Evolutionary conservation across 2,113 vertebrate genomes (phyloP), one percentile per base, ranked within the genome.

Genomic region (Jaculus jaculus): DNA sequence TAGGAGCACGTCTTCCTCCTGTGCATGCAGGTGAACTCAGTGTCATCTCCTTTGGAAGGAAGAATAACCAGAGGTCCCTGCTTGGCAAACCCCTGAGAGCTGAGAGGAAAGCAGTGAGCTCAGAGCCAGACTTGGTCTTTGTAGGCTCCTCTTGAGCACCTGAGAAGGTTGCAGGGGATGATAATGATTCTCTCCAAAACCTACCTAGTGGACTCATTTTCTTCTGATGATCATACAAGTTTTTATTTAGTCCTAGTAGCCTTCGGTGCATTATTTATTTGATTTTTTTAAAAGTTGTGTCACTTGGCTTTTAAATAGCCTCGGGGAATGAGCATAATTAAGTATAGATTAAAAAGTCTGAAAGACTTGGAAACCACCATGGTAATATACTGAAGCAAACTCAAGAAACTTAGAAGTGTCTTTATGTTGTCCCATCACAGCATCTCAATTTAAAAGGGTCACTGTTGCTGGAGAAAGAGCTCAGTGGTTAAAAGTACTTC

Each of bases 251-350:
- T 28, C 73, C 83, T 83, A 72, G 68, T 20, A 95, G 47, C 85
- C 83, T 77, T 58, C 1, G 68, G 84, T 72, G 72, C 82, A 89
- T 93, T 94, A 94, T 94, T 96, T 96, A 91, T 94, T 89, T 91
- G 89, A 82, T 93, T 96, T 87, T 87, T 75, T 68, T 91, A 80
- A 93, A 92, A n/a, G n/a, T 71, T 68, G 65, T 90, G 78, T 90
- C 87, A 93, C 86, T 96, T 92, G 58, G 58, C 69, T 94, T 91
- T 93, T 89, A 89, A 84, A 91, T 77, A 93, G 42, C 79, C 87
- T 95, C 51, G 91, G 92, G 84, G 89, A 93, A 78, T 86, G 77
- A 89, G 58, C 34, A 91, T 87, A 96, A 96, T 94, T 94, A 96
- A 97, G 61, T 87, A 87, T 39, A 92, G 81, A 83, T 84, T 85